phyloP scores from a whole-genome alignment of 1,140 invertebrate species.

The Drosophila rufa region DNA sequence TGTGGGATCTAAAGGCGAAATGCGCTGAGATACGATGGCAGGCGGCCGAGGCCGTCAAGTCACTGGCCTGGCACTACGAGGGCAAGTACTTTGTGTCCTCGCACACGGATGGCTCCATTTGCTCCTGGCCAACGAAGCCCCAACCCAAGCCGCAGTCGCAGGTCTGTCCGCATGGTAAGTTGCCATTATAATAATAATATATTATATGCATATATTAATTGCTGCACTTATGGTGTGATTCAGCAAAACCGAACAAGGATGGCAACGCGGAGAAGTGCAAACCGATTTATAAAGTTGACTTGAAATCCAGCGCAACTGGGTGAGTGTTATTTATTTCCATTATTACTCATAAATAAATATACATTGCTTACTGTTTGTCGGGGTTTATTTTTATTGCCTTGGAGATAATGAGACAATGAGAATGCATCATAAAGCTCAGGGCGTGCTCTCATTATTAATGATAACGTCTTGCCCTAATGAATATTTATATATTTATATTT shows the following conservation, averaged over 20 bases:
- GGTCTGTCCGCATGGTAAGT: constrained; percentile 95
- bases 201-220: background rate
- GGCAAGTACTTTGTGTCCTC: constrained; percentile 99
- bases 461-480: background rate
- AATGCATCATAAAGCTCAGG: constrained; percentile 1
- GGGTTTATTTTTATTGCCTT: background rate
- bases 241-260: constrained; percentile 88
- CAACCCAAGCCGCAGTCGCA: constrained; percentile 91
- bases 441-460: constrained; percentile 3
- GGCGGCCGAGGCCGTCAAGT: constrained; percentile 91
- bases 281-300: constrained; percentile 97
- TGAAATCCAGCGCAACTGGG: constrained; percentile 96
- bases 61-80: constrained; percentile 98
- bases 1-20: constrained; percentile 97
- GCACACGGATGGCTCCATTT: constrained; percentile 97
- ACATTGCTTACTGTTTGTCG: background rate
- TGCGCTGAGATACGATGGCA: constrained; percentile 93
- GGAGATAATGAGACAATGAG: constrained; percentile 6
- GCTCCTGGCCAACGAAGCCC: constrained; percentile 94
- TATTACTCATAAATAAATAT: constrained; percentile 11
- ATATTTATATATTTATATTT: background rate
- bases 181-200: background rate
- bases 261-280: constrained; percentile 95
- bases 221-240: constrained; percentile 3
- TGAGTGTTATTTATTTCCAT: constrained; percentile 86